A percentile compares a stretch with the other conserved stretches of the same genome.
These are phyloP conservation scores for Labeo rohita DNA, from an alignment of 2,113 vertebrate genomes.

Conservation along the genomic window DNA sequence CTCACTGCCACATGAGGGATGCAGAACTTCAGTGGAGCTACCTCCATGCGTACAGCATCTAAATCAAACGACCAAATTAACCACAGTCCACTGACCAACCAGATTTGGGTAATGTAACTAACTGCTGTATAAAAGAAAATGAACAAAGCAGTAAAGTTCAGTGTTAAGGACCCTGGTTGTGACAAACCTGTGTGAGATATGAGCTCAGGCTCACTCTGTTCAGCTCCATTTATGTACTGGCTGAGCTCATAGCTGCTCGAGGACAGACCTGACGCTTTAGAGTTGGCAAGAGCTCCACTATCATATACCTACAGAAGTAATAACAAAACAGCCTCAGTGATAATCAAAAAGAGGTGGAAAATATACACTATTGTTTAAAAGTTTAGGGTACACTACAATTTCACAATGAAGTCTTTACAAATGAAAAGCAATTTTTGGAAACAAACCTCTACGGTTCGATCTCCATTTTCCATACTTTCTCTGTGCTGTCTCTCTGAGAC, in stretches of 20 bases:
- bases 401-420: too few relatives aligned
- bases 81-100: background rate
- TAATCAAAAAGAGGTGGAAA: background rate
- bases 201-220: slow-evolving; percentile 30
- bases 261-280: slow-evolving; percentile 83
- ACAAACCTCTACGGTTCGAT: slow-evolving; percentile 54
- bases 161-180: background rate
- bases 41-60: slow-evolving; percentile 3
- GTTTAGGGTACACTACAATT: background rate
- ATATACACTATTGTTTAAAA: background rate
- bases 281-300: slow-evolving; percentile 77
- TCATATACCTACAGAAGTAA: slow-evolving; percentile 50
- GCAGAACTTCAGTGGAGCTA: slow-evolving; percentile 78
- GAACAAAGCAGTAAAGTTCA: background rate
- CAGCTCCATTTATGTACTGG: slow-evolving; percentile 81
- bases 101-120: background rate
- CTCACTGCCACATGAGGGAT: slow-evolving; percentile 78
- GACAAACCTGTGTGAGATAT: slow-evolving; percentile 68
- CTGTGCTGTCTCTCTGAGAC: slow-evolving; percentile 45
- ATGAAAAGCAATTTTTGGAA: background rate
- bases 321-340: background rate
- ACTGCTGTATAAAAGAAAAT: background rate
- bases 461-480: slow-evolving; percentile 59
- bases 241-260: slow-evolving; percentile 88
- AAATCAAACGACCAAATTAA: slow-evolving; percentile 53